A percentile compares a stretch with the other conserved stretches of the same genome.
phyloP scores from a whole-genome alignment of 2,888 invertebrate species.

The Charanyca ferruginea region DNA sequence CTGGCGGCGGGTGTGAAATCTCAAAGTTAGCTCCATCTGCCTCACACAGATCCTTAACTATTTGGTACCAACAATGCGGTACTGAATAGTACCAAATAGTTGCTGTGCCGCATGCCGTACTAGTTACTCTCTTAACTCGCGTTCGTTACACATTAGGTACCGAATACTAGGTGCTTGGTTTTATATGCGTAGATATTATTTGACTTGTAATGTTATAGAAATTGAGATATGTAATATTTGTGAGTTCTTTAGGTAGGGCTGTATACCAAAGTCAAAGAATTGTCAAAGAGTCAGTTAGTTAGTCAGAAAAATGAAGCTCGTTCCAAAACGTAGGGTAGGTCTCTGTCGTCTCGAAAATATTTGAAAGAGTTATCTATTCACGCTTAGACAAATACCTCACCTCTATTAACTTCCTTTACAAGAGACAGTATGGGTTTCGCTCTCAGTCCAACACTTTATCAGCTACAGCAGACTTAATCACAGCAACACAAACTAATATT shows the following conservation, averaged over 20 bases:
- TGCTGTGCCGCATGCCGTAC: constrained; percentile 40
- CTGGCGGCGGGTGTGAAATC: constrained; percentile 70
- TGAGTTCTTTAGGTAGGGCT: not conserved
- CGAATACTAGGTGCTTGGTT: constrained; percentile 21
- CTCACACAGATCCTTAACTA: constrained; percentile 72
- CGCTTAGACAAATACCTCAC: too few species aligned
- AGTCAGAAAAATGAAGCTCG: too few species aligned
- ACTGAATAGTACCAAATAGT: constrained; percentile 62
- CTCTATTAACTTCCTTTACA: too few species aligned
- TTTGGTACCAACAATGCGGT: constrained; percentile 54
- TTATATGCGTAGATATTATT: constrained; percentile 6
- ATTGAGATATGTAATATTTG: constrained; percentile 3
- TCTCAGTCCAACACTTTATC: too few species aligned
- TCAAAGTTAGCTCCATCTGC: constrained; percentile 73
- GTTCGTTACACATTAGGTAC: constrained; percentile 30
- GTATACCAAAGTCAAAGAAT: too few species aligned
- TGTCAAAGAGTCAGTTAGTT: too few species aligned
- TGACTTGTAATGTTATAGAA: constrained; percentile 1
- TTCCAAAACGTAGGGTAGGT: too few species aligned
- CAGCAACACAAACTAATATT: too few species aligned
- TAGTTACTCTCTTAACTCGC: constrained; percentile 42
- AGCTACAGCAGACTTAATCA: too few species aligned
- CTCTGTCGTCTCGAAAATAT: too few species aligned
- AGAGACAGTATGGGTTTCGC: too few species aligned
- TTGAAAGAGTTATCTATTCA: too few species aligned